Evolutionary conservation across 1,140 invertebrate genomes (phyloP).

Genomic region (Reticulitermes speratus): DNA sequence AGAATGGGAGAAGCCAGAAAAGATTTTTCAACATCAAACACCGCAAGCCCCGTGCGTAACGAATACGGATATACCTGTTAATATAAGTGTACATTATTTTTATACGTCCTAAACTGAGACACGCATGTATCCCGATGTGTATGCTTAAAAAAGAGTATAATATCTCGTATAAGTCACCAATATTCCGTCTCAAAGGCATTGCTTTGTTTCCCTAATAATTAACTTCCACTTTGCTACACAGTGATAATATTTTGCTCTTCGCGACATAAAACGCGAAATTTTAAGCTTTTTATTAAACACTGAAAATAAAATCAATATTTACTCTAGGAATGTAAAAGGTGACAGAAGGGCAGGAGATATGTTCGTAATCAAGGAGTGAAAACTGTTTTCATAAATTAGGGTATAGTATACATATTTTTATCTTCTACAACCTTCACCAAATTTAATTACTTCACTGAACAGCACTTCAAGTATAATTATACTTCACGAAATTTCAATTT

Average conservation of each 20-base stretch:
- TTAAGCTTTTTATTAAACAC: not conserved
- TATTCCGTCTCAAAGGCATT: not conserved
- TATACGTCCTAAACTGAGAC: too few species aligned
- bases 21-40: too few species aligned
- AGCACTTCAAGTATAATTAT: not conserved
- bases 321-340: not conserved
- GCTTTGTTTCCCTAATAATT: not conserved
- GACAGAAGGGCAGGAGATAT: not conserved
- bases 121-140: too few species aligned
- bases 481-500: not conserved
- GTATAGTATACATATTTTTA: not conserved
- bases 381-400: not conserved
- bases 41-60: too few species aligned
- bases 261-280: not conserved
- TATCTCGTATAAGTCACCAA: too few species aligned
- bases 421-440: not conserved
- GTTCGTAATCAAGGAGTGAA: not conserved
- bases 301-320: not conserved
- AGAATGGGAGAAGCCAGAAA: too few species aligned
- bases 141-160: too few species aligned
- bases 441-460: not conserved
- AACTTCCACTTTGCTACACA: not conserved
- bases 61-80: too few species aligned
- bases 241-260: not conserved
- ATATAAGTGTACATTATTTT: too few species aligned